These are phyloP conservation scores for Amphipoea oculea DNA, from an alignment of 2,888 invertebrate genomes.

Conservation along the genomic window DNA sequence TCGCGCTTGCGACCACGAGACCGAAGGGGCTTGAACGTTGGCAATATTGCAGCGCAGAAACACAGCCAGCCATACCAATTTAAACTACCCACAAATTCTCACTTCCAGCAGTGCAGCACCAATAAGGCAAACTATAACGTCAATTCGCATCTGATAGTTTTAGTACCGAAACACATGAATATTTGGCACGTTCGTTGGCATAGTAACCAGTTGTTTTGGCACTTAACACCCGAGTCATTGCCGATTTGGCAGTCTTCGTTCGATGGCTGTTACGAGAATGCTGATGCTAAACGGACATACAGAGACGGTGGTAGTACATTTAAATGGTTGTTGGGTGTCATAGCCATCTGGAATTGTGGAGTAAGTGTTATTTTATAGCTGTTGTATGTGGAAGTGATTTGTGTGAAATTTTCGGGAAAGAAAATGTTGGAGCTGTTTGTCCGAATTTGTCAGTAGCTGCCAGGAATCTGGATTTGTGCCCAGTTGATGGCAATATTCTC, in stretches of 20 bases:
- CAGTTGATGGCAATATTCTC: no score
- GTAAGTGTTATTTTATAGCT: constrained; percentile 43
- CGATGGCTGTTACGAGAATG: constrained; percentile 75
- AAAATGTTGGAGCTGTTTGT: neutral
- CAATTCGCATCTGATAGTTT: constrained; percentile 71
- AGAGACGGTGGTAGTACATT: constrained; percentile 39
- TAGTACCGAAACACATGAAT: constrained; percentile 69
- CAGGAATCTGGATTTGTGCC: no score
- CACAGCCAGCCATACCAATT: constrained; percentile 21
- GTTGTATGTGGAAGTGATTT: constrained; percentile 3
- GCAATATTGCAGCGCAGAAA: neutral
- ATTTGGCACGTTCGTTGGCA: constrained; percentile 80
- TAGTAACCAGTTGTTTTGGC: constrained; percentile 73
- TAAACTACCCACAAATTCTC: constrained; percentile 36
- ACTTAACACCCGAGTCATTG: constrained; percentile 75
- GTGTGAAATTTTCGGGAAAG: neutral
- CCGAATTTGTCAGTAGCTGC: no score
- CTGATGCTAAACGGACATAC: constrained; percentile 70
- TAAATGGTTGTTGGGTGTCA: constrained; percentile 21
- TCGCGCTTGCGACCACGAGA: neutral
- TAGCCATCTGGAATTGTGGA: neutral
- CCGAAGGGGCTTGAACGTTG: neutral
- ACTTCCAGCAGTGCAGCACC: constrained; percentile 18
- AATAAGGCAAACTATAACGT: constrained; percentile 64
- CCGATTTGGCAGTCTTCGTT: constrained; percentile 83